These are phyloP conservation scores for Pycnomerus fuliginosus DNA, from an alignment of 2,888 invertebrate species.

Conservation along the genomic window DNA sequence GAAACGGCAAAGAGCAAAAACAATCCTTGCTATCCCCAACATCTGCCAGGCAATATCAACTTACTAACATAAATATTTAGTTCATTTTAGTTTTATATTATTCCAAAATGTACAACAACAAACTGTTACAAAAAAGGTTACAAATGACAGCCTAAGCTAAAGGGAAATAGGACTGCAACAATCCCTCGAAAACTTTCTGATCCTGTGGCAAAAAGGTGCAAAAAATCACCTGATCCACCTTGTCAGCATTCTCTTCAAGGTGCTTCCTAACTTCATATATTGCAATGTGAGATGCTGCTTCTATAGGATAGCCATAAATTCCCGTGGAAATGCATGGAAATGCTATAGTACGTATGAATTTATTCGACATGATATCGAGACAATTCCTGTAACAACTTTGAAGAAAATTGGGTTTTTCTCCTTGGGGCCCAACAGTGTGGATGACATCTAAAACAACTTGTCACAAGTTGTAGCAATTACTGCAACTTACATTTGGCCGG, in stretches of 20 bases:
- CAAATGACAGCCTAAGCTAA: too few species aligned
- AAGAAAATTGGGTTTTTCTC: conserved; percentile 66
- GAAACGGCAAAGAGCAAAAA: too few species aligned
- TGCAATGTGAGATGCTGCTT: conserved; percentile 75
- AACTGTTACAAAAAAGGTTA: too few species aligned
- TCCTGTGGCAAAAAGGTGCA: conserved; percentile 76
- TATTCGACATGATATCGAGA: conserved; percentile 58
- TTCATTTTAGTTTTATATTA: too few species aligned
- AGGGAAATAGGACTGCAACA: conserved; percentile 74
- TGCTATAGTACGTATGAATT: conserved; percentile 67
- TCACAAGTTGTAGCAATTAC: not conserved
- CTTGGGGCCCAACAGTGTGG: conserved; percentile 85
- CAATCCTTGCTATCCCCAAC: too few species aligned
- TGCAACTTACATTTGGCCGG: conserved; percentile 76
- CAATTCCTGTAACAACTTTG: conserved; percentile 70
- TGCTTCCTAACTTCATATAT: conserved; percentile 65
- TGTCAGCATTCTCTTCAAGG: conserved; percentile 55
- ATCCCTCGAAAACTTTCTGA: conserved; percentile 68
- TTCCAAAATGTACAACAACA: too few species aligned
- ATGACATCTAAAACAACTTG: conserved; percentile 68
- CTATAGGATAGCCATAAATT: conserved; percentile 84
- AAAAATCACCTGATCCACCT: conserved; percentile 75
- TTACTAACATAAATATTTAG: too few species aligned
- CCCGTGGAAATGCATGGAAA: conserved; percentile 93
- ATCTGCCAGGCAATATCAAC: too few species aligned